Evolutionary conservation across 1,140 invertebrate species (phyloP).

Genomic region (Saccostrea cuccullata): DNA sequence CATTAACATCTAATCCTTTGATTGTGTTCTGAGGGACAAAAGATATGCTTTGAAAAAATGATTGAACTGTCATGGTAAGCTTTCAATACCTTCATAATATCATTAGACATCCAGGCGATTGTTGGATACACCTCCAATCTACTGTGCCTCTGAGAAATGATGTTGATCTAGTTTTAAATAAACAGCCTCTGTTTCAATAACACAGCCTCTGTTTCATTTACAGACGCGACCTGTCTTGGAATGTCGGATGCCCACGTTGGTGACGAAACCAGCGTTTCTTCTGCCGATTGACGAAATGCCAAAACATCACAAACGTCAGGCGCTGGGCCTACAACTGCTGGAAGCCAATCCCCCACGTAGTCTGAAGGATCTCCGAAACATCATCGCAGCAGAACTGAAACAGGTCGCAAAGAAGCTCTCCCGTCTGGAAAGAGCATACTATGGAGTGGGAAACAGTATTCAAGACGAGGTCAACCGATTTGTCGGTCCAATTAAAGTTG

Average conservation of each 20-base stretch:
- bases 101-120: background rate
- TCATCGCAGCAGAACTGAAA: constrained; percentile 59
- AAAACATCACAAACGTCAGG: constrained; percentile 39
- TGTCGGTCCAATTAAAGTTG: constrained; percentile 58
- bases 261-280: constrained; percentile 58
- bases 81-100: background rate
- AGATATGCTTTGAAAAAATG: background rate
- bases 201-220: background rate
- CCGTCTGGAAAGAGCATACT: constrained; percentile 63
- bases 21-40: background rate
- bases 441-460: constrained; percentile 60
- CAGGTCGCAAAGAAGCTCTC: constrained; percentile 55
- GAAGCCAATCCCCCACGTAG: constrained; percentile 59
- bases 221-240: constrained; percentile 64
- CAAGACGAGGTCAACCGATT: constrained; percentile 63
- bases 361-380: constrained; percentile 58
- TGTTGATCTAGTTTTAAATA: too few relatives aligned
- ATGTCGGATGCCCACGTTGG: constrained; percentile 66
- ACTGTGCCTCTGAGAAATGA: background rate
- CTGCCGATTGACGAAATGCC: constrained; percentile 51
- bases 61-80: background rate
- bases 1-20: constrained; percentile 28
- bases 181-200: too few relatives aligned
- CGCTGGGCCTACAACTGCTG: constrained; percentile 25
- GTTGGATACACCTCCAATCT: background rate